Base-by-base conservation (phyloP, 2,888 invertebrate genomes). In the Allacma fusca region DNA sequence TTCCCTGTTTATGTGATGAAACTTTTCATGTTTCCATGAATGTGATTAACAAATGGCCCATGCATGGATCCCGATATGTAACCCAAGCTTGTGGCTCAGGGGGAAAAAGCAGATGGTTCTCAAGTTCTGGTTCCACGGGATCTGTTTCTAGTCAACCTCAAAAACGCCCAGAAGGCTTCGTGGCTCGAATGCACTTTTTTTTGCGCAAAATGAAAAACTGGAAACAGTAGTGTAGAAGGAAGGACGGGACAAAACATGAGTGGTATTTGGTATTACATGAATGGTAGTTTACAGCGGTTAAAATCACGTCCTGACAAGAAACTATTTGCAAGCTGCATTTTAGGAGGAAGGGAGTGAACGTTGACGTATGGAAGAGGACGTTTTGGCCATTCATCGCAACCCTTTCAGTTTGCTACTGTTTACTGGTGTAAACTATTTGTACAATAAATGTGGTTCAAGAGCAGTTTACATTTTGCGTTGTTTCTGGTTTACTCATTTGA, bases 401-500 rank as follows among this genome's bases (percentile, higher is more conserved):
- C 68, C 21, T 68, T n/a, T 70, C 43, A 23, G 24, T 43, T n/a
- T 43, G 50, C 4, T n/a, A 9, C 2, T 50, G 50, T 16, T 50
- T 50, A 19, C 7, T 24, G 44, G 23, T 40, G 24, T 44, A 70
- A 70, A 44, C 69, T 70, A 70, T 70, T 70, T 24, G 43, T 1
- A 29, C 12, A 65, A 28, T 70, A 70, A 70, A 70, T 44, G 43
- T 70, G 69, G 69, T 70, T 70, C 69, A 70, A 70, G 69, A 70
- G 24, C 69, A 70, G 21, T 43, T 24, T 43, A 70, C 43, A 70
- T 44, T 70, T 70, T 70, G 44, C 69, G 69, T 44, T 16, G 44
- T 70, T 70, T 43, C 44, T 68, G 21, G 23, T 40, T 70, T 70
- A 7, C 24, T 23, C 24, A 24, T 21, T 40, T 70, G 34, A 68